phyloP scores from a whole-genome alignment of 2,797 vertebrate genomes.

The Cygnus olor region DNA sequence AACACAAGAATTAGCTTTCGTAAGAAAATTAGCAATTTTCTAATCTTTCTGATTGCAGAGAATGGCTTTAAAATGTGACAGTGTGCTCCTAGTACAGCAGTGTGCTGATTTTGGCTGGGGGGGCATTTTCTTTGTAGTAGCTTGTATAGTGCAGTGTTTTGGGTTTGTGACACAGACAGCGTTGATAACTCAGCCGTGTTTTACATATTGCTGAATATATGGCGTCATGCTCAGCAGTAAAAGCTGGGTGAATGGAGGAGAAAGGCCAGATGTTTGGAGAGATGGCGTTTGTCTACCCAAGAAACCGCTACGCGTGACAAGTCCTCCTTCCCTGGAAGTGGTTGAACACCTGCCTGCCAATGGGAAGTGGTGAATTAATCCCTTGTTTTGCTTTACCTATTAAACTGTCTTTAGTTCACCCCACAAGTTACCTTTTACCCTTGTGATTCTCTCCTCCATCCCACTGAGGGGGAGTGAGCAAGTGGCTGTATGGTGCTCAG shows the following conservation, averaged over 20 bases:
- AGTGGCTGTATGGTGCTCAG: neutral
- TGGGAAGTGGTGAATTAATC: neutral
- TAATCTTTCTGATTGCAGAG: neutral
- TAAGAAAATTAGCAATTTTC: neutral
- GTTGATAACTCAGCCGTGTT: neutral
- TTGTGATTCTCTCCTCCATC: neutral
- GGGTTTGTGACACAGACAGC: neutral
- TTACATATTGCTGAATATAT: neutral
- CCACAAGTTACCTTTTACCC: neutral
- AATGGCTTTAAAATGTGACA: neutral
- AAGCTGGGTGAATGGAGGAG: neutral
- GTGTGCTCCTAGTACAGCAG: neutral
- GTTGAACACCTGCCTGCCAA: neutral
- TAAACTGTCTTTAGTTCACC: neutral
- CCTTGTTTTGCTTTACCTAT: neutral
- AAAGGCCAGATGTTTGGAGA: neutral
- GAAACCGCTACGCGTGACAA: neutral
- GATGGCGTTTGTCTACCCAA: neutral
- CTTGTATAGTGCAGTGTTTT: neutral
- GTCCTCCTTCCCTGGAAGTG: neutral
- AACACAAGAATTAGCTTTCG: neutral
- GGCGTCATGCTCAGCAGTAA: neutral
- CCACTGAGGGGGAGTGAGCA: fast-evolving
- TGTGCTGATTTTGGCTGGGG: neutral
- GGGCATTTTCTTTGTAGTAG: neutral